Evolutionary conservation across 2,888 invertebrate species (phyloP), one percentile per base, ranked within the genome.

Genomic region (Trichacis sp.): DNA sequence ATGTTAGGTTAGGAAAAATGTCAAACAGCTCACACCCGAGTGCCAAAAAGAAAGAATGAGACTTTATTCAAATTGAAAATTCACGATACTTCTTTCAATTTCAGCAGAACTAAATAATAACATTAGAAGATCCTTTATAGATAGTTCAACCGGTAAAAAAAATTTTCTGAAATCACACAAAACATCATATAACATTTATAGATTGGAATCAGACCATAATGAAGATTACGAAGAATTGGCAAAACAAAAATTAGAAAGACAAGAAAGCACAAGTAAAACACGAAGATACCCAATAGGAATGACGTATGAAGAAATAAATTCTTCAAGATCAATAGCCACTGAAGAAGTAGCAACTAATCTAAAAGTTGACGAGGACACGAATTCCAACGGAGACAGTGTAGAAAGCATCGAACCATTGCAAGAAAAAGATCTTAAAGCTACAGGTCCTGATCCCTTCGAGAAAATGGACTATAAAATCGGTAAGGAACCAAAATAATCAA

Each of bases 361-460:
- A 6, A 77, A 77, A 42, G 57, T 59, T 8, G 73, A 75, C 5
- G 69, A 78, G 15, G 77, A 78, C 17, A 70, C 67, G 24, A 80
- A 78, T 70, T 74, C 79, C 0, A 82, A 80, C 52, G 73, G 77
- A 19, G 79, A 80, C 12, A 82, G 82, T 42, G 58, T 77, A 18
- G 83, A 80, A 52, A 82, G 80, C 33, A 79, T 79, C 70, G 85
- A 84, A 58, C 81, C 81, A 0, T 72, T 82, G 6, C 77, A 84
- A 24, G 82, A 84, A 19, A 79, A 83, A 57, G 81, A 84, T 52
- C 73, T 85, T 29, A 81, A 82, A 64, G 84, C 85, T 1, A 84
- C 82, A 9, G 85, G 85, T 2, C 85, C 84, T 0, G 86, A 86
- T 73, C 85, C 85, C 14, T 86, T 84, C 55, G 86, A 87, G 36